Evolutionary conservation across 1,140 invertebrate genomes (phyloP), one percentile per base, ranked within the genome.

Genomic region (Trinorchestia longiramus): DNA sequence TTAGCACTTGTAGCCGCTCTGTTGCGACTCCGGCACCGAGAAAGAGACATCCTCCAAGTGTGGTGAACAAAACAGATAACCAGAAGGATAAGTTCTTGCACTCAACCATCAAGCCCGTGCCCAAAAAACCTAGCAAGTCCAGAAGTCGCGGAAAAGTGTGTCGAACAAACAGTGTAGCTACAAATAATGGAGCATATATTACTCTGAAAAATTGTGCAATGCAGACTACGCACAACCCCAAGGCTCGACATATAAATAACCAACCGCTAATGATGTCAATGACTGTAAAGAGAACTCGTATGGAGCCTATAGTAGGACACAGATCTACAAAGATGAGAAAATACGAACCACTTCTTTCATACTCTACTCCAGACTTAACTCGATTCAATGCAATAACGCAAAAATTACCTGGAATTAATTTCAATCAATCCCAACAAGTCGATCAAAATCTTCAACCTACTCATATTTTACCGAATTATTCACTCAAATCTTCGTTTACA

Each of bases 251-350:
- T 17, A 91, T 96, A 36, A 96, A 96, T 95, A 97, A 96, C 62
- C 96, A 97, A 62, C 96, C 96, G 6, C 95, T 97, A 36, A 97
- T 96, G 96, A 96, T 97, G 96, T 96, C 96, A 62, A 97, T 96
- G 96, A 96, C 96, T 57, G 96, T 96, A 47, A 97, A 97, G 77
- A 95, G 96, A 91, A 96, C 96, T 36, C 95, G 96, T 36, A 47
- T 96, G 95, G 96, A 97, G 28, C 92, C 87, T 45, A 95, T 96
- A 77, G 88, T 92, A 15, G 92, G 77, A n/a, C 53, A 96, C 41
- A 92, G 96, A 87, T 95, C 96, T 28, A 44, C 96, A 23, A 97
- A 97, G 95, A 96, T 97, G 53, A 95, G 96, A 40, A 95, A 96
- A n/a, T 90, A 96, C 42, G 96, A 96, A 42, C 96, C 96, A 28